Conservation (phyloP, 2,888 invertebrate species). For the Amphipoea lucens region DNA sequence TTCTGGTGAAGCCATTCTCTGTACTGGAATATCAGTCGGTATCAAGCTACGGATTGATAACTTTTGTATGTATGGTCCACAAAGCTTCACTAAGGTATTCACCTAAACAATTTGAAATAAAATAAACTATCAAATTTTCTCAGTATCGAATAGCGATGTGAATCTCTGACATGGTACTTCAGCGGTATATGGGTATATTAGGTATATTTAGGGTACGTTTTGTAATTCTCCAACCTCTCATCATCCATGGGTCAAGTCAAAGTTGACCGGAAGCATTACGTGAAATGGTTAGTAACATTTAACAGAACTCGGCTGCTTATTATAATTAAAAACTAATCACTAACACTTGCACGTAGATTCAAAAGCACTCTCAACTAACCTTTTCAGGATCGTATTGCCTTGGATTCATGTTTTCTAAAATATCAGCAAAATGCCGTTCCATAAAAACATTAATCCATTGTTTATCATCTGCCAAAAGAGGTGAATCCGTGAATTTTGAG, state of each 20-base stretch:
- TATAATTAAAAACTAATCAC: conserved; percentile 5
- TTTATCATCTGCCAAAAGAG: conserved; percentile 74
- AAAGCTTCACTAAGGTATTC: conserved; percentile 84
- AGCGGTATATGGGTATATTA: no score
- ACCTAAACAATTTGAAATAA: conserved; percentile 34
- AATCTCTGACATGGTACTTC: not conserved
- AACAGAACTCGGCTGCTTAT: not conserved
- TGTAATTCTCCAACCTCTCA: not conserved
- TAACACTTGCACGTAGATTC: no score
- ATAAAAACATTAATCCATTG: conserved; percentile 86
- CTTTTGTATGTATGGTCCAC: conserved; percentile 85
- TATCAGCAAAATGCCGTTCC: conserved; percentile 85
- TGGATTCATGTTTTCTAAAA: conserved; percentile 87
- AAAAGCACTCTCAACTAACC: conserved; percentile 66
- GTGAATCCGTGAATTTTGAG: conserved; percentile 80
- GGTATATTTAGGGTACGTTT: not conserved
- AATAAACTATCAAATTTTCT: not conserved
- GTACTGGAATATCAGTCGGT: conserved; percentile 84
- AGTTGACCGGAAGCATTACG: not conserved
- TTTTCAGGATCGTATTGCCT: conserved; percentile 88
- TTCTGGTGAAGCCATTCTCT: conserved; percentile 86
- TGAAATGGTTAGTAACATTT: not conserved
- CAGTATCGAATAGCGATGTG: not conserved
- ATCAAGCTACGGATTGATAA: conserved; percentile 83
- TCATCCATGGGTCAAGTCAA: not conserved